These are phyloP conservation scores for Todiramphus chloris DNA, from an alignment of 2,113 vertebrate genomes.

Conservation along the genomic window DNA sequence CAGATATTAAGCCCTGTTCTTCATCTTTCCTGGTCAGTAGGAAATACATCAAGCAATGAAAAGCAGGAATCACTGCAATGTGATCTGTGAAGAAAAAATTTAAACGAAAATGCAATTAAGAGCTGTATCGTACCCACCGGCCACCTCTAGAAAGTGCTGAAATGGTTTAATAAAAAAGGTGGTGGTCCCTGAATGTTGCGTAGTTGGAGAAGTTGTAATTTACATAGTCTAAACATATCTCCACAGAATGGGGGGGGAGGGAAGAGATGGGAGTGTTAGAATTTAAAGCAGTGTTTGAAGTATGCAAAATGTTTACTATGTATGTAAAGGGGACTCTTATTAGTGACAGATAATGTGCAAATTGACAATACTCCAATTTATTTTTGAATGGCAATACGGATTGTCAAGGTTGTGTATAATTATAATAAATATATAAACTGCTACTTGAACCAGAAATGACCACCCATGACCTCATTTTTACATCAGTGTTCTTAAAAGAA, in stretches of 20 bases:
- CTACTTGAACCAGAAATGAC: constrained; percentile 53
- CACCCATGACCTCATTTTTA: constrained; percentile 48
- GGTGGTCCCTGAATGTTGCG: constrained; percentile 7
- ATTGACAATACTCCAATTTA: constrained; percentile 57
- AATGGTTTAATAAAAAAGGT: neutral
- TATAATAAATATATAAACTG: constrained; percentile 68
- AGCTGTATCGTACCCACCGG: neutral
- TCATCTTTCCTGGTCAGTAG: neutral
- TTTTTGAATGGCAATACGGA: constrained; percentile 67
- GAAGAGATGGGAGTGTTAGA: neutral
- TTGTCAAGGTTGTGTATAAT: constrained; percentile 66
- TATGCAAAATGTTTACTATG: constrained; percentile 57
- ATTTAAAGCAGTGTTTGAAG: constrained; percentile 33
- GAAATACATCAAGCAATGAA: neutral
- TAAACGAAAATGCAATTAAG: neutral
- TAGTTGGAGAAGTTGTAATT: constrained; percentile 19
- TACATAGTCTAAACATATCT: constrained; percentile 2
- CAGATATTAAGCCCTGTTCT: neutral
- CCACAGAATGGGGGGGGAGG: neutral
- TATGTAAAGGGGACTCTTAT: constrained; percentile 59
- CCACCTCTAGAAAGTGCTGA: neutral
- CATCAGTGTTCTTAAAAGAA: neutral
- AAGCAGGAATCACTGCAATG: neutral
- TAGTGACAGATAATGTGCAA: constrained; percentile 58
- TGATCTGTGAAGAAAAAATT: neutral